These are phyloP conservation scores for Platalea minor DNA, from an alignment of 2,797 vertebrate species.

Conservation along the genomic window DNA sequence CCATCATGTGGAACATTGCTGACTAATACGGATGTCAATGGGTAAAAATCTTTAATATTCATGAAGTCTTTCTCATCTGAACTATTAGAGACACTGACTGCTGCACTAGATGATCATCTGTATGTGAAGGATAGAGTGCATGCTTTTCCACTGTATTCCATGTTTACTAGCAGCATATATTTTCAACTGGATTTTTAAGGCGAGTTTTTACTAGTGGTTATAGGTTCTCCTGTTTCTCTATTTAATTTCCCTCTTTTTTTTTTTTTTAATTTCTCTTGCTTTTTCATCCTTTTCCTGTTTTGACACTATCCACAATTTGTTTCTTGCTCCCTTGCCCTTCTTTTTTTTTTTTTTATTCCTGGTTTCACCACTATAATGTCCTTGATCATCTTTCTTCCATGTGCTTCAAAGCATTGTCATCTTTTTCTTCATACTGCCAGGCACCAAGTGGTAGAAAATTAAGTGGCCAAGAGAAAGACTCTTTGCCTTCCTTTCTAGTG, in stretches of 20 bases:
- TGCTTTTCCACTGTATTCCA: neutral
- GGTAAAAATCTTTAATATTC: conserved; percentile 15
- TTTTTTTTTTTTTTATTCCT: neutral
- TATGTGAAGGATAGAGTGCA: neutral
- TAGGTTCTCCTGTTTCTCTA: neutral
- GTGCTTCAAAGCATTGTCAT: neutral
- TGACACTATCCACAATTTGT: neutral
- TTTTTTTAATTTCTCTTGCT: neutral
- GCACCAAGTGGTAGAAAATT: neutral
- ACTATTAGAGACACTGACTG: neutral
- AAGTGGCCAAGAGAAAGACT: neutral
- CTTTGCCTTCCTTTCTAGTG: neutral
- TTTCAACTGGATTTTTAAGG: neutral
- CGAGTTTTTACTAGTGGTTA: neutral
- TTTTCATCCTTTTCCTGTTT: neutral
- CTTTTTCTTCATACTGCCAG: neutral
- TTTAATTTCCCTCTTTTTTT: neutral
- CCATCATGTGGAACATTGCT: neutral
- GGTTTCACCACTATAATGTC: neutral
- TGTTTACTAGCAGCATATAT: neutral
- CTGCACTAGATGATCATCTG: neutral
- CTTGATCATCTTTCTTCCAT: neutral
- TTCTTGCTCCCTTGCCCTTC: neutral
- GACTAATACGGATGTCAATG: neutral
- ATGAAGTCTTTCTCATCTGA: neutral